Evolutionary conservation across 2,797 vertebrate genomes (phyloP), one percentile per base, ranked within the genome.

Genomic region (Salarias fasciatus): DNA sequence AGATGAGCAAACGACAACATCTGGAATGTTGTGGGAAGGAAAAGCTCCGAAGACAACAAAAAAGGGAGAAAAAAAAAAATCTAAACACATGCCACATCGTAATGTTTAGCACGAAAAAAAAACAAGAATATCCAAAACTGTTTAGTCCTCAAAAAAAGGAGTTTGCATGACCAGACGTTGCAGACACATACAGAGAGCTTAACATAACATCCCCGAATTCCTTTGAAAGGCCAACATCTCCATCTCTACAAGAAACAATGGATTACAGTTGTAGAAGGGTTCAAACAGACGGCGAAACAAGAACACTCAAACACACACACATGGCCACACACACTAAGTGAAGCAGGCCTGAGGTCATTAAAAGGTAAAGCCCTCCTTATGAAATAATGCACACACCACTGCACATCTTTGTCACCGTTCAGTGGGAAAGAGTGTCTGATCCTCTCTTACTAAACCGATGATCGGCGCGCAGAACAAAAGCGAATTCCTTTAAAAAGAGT

Each of bases 1-100:
- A 82, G 63, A 79, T 79, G 84, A 74, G 70, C 64, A 63, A 64
- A 60, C 6, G 47, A 55, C 69, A 89, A 85, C 88, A 91, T 88
- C 89, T 91, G 88, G 86, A 84, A 60, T 71, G 49, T 72, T 41
- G 44, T 14, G 1, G 10, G 70, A 64, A 81, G 50, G 58, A 50
- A 80, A 84, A 75, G 75, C 87, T 86, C 84, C 5, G 56, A 88
- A 79, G 89, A 88, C 71, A 56, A 42, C n/a, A 36, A 44, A 43
- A n/a, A 63, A 42, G 60, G 58, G 64, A 79, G 74, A 70, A 77
- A 75, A 43, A 18, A 12, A 45, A 58, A 24, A 53, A 14, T 13
- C 56, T 55, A 13, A 45, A 48, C 30, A 48, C 40, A 31, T 47
- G 68, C 35, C 35, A 51, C 11, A 6, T 35, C n/a, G n/a, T n/a